Evolutionary conservation across 2,888 invertebrate species (phyloP), one percentile per base, ranked within the genome.

Genomic region (Oscheius sp.): DNA sequence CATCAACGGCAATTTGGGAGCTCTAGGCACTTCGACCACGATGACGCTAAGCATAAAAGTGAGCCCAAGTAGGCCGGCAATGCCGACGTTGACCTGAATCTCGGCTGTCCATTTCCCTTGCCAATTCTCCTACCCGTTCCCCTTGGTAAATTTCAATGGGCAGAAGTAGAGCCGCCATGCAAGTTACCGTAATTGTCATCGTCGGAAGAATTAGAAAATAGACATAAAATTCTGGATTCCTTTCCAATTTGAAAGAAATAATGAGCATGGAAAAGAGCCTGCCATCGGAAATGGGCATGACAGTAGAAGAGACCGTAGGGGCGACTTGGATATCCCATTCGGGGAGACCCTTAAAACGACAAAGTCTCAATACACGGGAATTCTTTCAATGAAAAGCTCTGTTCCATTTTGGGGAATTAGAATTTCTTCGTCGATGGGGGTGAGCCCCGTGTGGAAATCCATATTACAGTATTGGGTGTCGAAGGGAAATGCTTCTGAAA

Each of bases 11-110:
- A 69, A 25, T 18, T 41, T 55, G 7, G 69, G n/a, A 41, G 55
- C 35, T 21, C 69, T 35, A 7, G 69, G 69, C 0, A 69, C 56
- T 41, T 69, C 69, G 1, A n/a, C 6, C 9, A 69, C 55, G 35
- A 69, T 69, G 55, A 69, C 35, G 3, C 55, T 69, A 7, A 69
- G 43, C 69, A 69, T 69, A 35, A 69, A 69, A 23, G 69, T 56
- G 7, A 69, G 45, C 5, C 69, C 69, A 21, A 69, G 55, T 1
- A 69, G 56, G 18, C 69, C 56, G 23, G 69, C 56, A 7, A 69
- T 53, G 12, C 69, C 69, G 2, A 69, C 43, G 23, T 69, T 69
- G n/a, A 53, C 69, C 69, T 69, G 69, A 55, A 69, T 21, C 18
- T 35, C 9, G 9, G n/a, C n/a, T n/a, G n/a, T n/a, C n/a, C 3